phyloP scores from a whole-genome alignment of 2,113 vertebrate species.

The Psephotus haematonotus region DNA sequence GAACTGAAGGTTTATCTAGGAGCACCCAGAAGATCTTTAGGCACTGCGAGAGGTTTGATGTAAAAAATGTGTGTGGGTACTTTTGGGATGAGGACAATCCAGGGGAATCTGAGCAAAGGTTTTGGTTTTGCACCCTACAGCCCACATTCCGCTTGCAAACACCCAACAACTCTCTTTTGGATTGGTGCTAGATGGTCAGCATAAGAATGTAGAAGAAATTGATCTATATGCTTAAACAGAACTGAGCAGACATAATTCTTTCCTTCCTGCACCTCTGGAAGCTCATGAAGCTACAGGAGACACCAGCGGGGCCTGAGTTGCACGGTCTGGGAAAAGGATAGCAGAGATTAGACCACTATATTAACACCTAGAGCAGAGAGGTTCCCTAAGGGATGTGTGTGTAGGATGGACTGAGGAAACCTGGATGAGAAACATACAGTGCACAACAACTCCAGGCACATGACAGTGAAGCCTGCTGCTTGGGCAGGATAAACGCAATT shows the following conservation, averaged over 20 bases:
- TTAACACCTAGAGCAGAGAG: constrained; percentile 7
- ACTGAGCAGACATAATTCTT: background rate
- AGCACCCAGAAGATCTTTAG: background rate
- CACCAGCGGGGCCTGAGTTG: background rate
- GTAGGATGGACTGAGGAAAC: background rate
- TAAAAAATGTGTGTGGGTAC: background rate
- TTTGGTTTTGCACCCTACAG: background rate
- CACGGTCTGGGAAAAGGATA: constrained; percentile 15
- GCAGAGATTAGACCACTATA: background rate
- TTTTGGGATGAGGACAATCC: background rate
- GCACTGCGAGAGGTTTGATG: background rate
- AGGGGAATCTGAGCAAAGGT: background rate
- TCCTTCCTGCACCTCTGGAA: background rate
- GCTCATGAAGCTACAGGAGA: background rate
- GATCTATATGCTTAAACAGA: background rate
- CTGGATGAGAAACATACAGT: constrained; percentile 30
- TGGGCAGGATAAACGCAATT: constrained; percentile 41
- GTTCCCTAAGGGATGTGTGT: constrained; percentile 31
- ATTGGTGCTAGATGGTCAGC: background rate
- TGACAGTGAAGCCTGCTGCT: constrained; percentile 37
- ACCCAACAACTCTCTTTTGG: background rate
- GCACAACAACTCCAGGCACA: constrained; percentile 39
- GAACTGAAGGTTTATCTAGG: background rate
- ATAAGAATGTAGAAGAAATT: background rate
- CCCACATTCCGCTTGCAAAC: background rate